Conservation (phyloP, 2,888 invertebrate genomes). For the Lepidocyrtinus sp. region DNA sequence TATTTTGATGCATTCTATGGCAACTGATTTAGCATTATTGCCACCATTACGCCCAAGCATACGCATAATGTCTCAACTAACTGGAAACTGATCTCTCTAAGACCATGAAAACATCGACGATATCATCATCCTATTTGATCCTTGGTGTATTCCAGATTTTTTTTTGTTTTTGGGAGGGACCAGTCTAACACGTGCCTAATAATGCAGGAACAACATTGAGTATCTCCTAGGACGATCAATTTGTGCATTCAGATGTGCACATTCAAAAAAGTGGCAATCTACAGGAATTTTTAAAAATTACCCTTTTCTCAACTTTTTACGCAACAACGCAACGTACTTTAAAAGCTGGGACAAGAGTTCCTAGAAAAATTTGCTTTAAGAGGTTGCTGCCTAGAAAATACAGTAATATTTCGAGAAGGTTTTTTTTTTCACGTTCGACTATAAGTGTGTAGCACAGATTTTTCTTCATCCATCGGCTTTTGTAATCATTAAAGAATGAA, state of each 20-base stretch:
- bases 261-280: slow-evolving; percentile 23
- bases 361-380: neutral
- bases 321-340: neutral
- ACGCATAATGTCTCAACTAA: neutral
- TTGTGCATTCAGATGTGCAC: slow-evolving; percentile 29
- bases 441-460: neutral
- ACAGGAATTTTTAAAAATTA: neutral
- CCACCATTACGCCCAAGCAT: neutral
- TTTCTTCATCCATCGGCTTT: neutral
- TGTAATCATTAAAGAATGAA: slow-evolving; percentile 5
- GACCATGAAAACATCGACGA: neutral
- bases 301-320: neutral
- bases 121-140: slow-evolving; percentile 58
- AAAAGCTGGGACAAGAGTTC: neutral
- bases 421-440: neutral
- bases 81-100: neutral
- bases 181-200: slow-evolving; percentile 51
- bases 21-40: slow-evolving; percentile 12
- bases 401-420: neutral
- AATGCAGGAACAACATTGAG: slow-evolving; percentile 2
- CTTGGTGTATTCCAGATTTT: neutral
- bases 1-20: slow-evolving; percentile 43
- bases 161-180: neutral
- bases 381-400: neutral
- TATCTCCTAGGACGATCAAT: slow-evolving; percentile 37